Evolutionary conservation across 2,113 vertebrate species (phyloP).

Genomic region (Ceyx melanurus): DNA sequence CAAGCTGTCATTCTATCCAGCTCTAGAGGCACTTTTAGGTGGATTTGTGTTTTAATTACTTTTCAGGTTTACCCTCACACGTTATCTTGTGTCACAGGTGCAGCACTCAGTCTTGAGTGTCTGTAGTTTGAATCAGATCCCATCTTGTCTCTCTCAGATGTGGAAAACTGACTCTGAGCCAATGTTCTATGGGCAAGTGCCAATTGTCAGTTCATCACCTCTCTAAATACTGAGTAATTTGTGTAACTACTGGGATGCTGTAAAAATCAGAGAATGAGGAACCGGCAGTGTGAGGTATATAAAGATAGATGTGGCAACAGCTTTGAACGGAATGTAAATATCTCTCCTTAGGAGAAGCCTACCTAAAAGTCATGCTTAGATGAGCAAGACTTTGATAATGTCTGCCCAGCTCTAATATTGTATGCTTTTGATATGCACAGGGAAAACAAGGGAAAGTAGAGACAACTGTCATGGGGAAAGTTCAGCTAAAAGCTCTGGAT

Average conservation of each 20-base stretch:
- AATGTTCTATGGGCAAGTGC: background rate
- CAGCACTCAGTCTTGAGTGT: background rate
- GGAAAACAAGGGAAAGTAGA: background rate
- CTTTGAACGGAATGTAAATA: background rate
- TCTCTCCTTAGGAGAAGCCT: background rate
- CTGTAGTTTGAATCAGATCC: background rate
- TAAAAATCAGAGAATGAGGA: background rate
- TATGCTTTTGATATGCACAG: background rate
- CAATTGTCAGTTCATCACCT: background rate
- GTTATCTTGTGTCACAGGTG: background rate
- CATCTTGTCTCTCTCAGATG: background rate
- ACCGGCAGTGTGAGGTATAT: background rate
- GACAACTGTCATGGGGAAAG: background rate
- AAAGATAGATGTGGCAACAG: background rate
- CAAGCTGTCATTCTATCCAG: background rate
- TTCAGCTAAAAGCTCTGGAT: background rate
- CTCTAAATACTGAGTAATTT: background rate
- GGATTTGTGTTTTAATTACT: conserved; percentile 47
- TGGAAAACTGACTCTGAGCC: background rate
- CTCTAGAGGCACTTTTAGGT: background rate
- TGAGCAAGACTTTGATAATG: background rate
- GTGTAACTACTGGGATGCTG: background rate
- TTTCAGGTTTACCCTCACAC: conserved; percentile 3
- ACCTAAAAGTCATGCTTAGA: background rate
- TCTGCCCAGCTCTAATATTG: background rate